phyloP scores from a whole-genome alignment of 2,888 invertebrate genomes.

The Hypercompe scribonia region DNA sequence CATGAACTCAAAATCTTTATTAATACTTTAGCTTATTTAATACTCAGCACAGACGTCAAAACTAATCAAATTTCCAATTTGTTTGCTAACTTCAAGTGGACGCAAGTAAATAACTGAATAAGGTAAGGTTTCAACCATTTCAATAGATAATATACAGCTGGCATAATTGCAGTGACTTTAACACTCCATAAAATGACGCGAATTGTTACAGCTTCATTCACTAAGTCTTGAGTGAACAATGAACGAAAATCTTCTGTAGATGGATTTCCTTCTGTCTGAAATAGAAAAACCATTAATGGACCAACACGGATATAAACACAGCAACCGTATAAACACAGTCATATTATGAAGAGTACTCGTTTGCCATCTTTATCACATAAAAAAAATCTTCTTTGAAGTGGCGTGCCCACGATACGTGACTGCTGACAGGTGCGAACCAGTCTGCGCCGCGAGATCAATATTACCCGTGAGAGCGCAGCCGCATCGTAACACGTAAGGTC shows the following conservation, averaged over 20 bases:
- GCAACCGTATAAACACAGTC: too few relatives aligned
- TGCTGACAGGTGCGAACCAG: too few relatives aligned
- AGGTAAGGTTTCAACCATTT: conserved; percentile 54
- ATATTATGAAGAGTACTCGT: too few relatives aligned
- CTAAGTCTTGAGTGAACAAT: conserved; percentile 48
- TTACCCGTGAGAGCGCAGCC: too few relatives aligned
- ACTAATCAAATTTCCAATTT: conserved; percentile 8
- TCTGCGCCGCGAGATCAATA: too few relatives aligned
- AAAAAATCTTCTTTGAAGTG: too few relatives aligned
- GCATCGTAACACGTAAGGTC: too few relatives aligned
- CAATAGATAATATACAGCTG: conserved; percentile 56
- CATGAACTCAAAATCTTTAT: neutral
- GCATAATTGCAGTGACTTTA: conserved; percentile 58
- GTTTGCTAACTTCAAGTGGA: conserved; percentile 23
- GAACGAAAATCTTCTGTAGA: conserved; percentile 60
- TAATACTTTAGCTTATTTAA: conserved; percentile 13
- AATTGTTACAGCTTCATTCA: conserved; percentile 29
- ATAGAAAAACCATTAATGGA: conserved; percentile 6
- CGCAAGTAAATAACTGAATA: conserved; percentile 31
- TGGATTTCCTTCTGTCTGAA: conserved; percentile 51
- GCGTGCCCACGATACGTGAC: too few relatives aligned
- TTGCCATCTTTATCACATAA: too few relatives aligned
- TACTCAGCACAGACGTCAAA: conserved; percentile 5
- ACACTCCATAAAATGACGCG: conserved; percentile 43
- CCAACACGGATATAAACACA: neutral